A percentile compares a stretch with the other conserved stretches of the same genome.
Evolutionary conservation across 2,888 invertebrate species (phyloP).

Genomic region (Stenodera caucasica): DNA sequence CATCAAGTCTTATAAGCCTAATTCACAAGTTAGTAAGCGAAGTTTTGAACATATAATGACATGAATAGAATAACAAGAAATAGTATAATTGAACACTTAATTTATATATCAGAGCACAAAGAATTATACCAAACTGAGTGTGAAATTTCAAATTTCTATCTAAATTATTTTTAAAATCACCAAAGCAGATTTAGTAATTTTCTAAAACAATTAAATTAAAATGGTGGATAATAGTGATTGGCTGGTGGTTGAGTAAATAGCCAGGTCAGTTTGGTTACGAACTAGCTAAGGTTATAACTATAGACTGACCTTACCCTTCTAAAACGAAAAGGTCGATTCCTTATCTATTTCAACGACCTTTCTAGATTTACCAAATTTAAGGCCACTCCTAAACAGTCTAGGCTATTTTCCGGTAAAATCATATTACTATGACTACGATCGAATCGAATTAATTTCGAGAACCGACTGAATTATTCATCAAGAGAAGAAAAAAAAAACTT

Average conservation of each 20-base stretch:
- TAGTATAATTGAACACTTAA: background rate
- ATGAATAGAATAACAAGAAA: background rate
- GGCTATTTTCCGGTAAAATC: too few species aligned
- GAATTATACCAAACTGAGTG: background rate
- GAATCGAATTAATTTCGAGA: too few species aligned
- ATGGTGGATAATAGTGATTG: too few species aligned
- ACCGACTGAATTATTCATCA: too few species aligned
- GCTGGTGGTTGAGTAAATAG: background rate
- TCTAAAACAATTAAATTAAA: too few species aligned
- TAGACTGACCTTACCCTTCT: background rate
- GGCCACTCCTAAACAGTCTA: background rate
- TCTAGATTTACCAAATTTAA: background rate
- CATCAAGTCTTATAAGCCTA: background rate
- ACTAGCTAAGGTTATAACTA: background rate
- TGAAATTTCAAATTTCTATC: background rate
- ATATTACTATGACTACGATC: too few species aligned
- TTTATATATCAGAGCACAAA: background rate
- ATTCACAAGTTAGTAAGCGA: conserved; percentile 6
- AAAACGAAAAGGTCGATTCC: background rate
- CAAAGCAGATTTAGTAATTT: too few species aligned
- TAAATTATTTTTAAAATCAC: background rate
- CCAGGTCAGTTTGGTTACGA: background rate
- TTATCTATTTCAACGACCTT: background rate
- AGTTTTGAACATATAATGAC: background rate
- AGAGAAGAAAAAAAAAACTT: too few species aligned